Evolutionary conservation across 2,888 invertebrate genomes (phyloP).

Genomic region (Drosophila subsilvestris): DNA sequence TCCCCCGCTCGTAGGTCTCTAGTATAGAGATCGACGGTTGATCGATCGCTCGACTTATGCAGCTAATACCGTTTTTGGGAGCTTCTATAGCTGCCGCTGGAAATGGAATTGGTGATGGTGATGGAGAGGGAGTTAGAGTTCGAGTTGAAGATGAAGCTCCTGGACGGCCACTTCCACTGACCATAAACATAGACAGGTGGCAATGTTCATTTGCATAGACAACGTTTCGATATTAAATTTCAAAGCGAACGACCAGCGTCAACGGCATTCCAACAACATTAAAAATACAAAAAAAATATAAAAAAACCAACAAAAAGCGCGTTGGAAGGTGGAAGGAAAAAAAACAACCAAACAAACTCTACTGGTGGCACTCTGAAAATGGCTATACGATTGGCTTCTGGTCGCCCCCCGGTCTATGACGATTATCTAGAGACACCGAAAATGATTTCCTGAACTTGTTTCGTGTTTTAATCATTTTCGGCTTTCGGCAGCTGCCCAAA

Average conservation of each 20-base stretch:
- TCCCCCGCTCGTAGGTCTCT: background rate
- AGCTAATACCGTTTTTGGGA: constrained; percentile 63
- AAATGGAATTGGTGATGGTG: background rate
- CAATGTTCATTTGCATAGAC: constrained; percentile 80
- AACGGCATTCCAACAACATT: constrained; percentile 64
- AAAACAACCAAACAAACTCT: constrained; percentile 16
- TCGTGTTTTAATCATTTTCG: constrained; percentile 64
- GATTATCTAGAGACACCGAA: constrained; percentile 11
- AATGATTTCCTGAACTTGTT: constrained; percentile 41
- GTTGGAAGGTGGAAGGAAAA: constrained; percentile 5
- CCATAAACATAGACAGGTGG: constrained; percentile 81
- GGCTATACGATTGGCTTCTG: constrained; percentile 57
- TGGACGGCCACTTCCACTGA: constrained; percentile 60
- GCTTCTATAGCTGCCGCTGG: constrained; percentile 25
- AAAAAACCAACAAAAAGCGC: background rate
- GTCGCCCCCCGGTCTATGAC: constrained; percentile 38
- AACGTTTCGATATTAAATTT: constrained; percentile 77
- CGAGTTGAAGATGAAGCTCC: background rate
- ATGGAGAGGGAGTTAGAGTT: background rate
- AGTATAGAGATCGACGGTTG: constrained; percentile 45
- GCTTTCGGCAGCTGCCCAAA: constrained; percentile 56
- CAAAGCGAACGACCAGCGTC: constrained; percentile 65
- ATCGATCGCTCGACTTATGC: constrained; percentile 67
- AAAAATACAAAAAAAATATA: constrained; percentile 22
- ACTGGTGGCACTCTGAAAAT: constrained; percentile 63